A percentile compares a stretch with the other conserved stretches of the same genome.
phyloP scores from a whole-genome alignment of 2,113 vertebrate species.

The Syngnathus floridae region DNA sequence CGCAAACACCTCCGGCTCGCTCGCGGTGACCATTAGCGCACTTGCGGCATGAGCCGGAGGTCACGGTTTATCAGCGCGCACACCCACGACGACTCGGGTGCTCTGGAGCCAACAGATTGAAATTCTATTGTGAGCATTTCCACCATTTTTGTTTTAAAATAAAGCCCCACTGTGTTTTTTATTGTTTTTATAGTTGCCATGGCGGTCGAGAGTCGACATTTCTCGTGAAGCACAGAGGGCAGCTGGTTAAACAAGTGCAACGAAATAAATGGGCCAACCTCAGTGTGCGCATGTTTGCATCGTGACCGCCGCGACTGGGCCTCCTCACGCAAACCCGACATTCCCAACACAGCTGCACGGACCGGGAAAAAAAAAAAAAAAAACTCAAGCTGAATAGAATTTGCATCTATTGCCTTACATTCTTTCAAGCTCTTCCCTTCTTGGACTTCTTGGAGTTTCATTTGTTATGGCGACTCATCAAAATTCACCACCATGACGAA shows the following conservation, averaged over 20 bases:
- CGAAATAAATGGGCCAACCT: conserved; percentile 23
- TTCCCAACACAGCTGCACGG: conserved; percentile 42
- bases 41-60: conserved; percentile 57
- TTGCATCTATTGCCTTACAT: not conserved
- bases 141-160: not conserved
- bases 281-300: conserved; percentile 31
- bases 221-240: conserved; percentile 23
- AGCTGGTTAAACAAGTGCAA: conserved; percentile 48
- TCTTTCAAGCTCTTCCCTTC: too few relatives aligned
- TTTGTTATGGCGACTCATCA: not conserved
- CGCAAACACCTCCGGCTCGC: conserved; percentile 62
- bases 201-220: conserved; percentile 10
- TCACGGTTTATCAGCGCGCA: conserved; percentile 69
- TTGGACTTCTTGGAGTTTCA: not conserved
- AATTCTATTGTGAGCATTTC: not conserved
- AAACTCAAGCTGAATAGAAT: not conserved
- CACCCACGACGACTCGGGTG: not conserved
- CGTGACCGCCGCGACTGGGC: conserved; percentile 21
- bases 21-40: conserved; percentile 65
- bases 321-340: conserved; percentile 38
- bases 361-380: conserved; percentile 3
- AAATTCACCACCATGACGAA: not conserved
- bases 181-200: conserved; percentile 6
- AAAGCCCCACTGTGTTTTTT: not conserved
- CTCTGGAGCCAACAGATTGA: too few relatives aligned